Percentiles rank a stretch among this genome's conserved stretches.
Evolutionary conservation across 2,113 vertebrate genomes (phyloP).

Genomic region (Rutilus rutilus): DNA sequence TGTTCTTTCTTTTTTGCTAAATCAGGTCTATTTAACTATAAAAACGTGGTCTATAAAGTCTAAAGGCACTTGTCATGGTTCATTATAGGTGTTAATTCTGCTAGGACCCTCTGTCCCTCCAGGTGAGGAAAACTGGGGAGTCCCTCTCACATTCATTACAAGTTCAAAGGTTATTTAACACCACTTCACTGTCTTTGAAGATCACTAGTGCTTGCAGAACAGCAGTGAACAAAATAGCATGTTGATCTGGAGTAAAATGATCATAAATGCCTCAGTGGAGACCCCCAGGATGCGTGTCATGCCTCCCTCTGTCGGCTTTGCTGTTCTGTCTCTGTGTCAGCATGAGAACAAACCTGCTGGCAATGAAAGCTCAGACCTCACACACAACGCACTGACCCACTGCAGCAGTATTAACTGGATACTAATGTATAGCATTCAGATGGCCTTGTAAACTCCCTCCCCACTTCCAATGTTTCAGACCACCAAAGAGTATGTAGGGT

Average conservation of each 20-base stretch:
- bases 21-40: background rate
- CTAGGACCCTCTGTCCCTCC: background rate
- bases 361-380: constrained; percentile 35
- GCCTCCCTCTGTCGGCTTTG: background rate
- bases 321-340: background rate
- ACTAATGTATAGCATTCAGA: background rate
- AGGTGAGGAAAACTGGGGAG: constrained; percentile 7
- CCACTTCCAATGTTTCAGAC: background rate
- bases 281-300: constrained; percentile 28
- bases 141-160: background rate
- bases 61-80: constrained; percentile 18
- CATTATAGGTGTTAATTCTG: constrained; percentile 9
- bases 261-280: background rate
- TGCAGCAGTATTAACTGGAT: background rate
- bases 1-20: background rate
- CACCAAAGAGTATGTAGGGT: background rate
- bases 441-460: background rate
- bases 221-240: constrained; percentile 19
- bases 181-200: constrained; percentile 24
- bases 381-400: background rate
- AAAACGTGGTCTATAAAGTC: background rate
- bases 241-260: constrained; percentile 24
- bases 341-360: background rate
- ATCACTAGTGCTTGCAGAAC: constrained; percentile 2
- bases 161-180: constrained; percentile 46